These are phyloP conservation scores for Rhinolophus sinicus DNA, from an alignment of 2,113 vertebrate genomes.

Conservation along the genomic window DNA sequence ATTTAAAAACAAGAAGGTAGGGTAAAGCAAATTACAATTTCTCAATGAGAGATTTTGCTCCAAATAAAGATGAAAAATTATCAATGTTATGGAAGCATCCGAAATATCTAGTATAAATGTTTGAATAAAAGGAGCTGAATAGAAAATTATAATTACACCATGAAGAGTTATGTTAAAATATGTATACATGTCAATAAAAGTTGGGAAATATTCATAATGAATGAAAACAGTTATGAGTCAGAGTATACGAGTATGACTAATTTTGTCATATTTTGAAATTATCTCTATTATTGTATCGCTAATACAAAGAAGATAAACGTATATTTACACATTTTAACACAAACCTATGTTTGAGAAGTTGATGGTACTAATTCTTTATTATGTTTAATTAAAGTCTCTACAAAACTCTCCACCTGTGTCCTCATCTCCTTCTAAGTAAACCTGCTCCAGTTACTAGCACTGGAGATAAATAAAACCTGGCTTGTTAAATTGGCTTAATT, in stretches of 20 bases:
- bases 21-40: neutral
- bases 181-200: neutral
- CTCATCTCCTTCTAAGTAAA: neutral
- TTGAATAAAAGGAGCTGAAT: neutral
- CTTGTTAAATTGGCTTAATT: slow-evolving; percentile 16
- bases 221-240: slow-evolving; percentile 42
- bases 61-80: neutral
- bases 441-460: neutral
- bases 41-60: neutral
- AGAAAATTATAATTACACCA: neutral
- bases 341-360: neutral
- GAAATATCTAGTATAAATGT: neutral
- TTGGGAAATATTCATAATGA: slow-evolving; percentile 30
- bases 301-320: neutral
- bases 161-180: slow-evolving; percentile 22
- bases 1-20: neutral
- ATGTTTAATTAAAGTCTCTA: neutral
- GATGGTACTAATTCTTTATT: neutral
- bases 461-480: slow-evolving; percentile 8
- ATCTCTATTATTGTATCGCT: neutral
- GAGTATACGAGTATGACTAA: neutral
- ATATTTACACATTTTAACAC: neutral
- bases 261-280: neutral
- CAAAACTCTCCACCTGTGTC: neutral
- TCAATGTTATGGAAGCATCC: neutral